These are phyloP conservation scores for Coluber constrictor DNA, from an alignment of 2,797 vertebrate species.

Conservation along the genomic window DNA sequence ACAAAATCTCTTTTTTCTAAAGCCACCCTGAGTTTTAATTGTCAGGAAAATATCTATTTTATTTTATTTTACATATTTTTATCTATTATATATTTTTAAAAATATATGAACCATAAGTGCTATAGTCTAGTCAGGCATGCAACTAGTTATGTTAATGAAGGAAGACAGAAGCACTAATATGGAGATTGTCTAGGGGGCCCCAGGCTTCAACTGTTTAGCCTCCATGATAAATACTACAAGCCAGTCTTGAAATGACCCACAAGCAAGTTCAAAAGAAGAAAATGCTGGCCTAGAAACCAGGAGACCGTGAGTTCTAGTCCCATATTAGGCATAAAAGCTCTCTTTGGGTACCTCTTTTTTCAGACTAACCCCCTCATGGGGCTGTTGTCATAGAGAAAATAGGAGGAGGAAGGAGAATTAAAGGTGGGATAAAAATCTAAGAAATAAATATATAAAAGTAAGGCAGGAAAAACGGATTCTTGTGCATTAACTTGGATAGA, in stretches of 20 bases:
- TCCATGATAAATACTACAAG: not conserved
- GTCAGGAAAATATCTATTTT: not conserved
- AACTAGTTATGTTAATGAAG: not conserved
- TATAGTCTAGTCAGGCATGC: not conserved
- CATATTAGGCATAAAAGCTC: not conserved
- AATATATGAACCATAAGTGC: not conserved
- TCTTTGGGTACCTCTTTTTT: not conserved
- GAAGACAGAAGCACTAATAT: not conserved
- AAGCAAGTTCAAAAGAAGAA: not conserved
- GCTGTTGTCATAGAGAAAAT: not conserved
- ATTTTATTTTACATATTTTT: too few relatives aligned
- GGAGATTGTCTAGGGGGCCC: not conserved
- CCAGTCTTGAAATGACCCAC: not conserved
- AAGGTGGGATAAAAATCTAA: not conserved
- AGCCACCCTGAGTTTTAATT: not conserved
- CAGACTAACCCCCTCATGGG: not conserved
- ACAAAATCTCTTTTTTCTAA: not conserved
- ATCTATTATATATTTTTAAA: too few relatives aligned
- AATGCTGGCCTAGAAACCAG: not conserved
- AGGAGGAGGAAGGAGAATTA: not conserved
- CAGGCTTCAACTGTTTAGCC: not conserved
- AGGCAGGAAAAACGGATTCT: not conserved
- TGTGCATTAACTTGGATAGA: not conserved
- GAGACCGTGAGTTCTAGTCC: not conserved
- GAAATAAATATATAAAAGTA: not conserved